Evolutionary conservation across 2,888 invertebrate genomes (phyloP), one percentile per base, ranked within the genome.

Genomic region (Gymnosoma rotundatum): DNA sequence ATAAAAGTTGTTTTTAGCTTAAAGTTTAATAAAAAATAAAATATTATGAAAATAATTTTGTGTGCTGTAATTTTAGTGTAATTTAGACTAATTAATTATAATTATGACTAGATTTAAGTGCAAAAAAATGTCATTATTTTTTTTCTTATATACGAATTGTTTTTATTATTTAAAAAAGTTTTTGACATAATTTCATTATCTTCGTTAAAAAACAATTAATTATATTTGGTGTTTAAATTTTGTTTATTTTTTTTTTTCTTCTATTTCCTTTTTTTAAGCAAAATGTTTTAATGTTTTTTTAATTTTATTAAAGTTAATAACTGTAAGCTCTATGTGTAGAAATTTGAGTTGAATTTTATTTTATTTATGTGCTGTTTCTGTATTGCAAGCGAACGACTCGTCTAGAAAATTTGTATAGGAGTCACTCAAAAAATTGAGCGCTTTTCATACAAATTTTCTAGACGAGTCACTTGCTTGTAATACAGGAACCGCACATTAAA

Each of bases 101-200:
- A 60, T 83, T 73, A 69, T 81, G 78, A 84, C 81, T 84, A 81
- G 81, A 84, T 63, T 84, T 74, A 78, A 45, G 80, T 81, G 79
- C 76, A 79, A 70, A 66, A 61, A 66, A 54, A 78, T 73, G 1
- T 18, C 60, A 67, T 76, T 69, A 32, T 8, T 82, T 20, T 42
- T 67, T 20, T 54, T 69, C 66, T 21, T 60, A n/a, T n/a, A n/a
- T n/a, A n/a, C n/a, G n/a, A n/a, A n/a, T n/a, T n/a, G n/a, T n/a
- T 38, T 60, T 25, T 60, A 60, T 38, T 38, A n/a, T 36, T 67
- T 38, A 42, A 69, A 25, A 7, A 45, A 18, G 10, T 36, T 42
- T 70, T 21, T 2, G 12, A 12, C 6, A 32, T 32, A 7, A 32
- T 12, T 42, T 42, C 12, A 42, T 12, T 42, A 14, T 0, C 7